phyloP scores from a whole-genome alignment of 2,113 vertebrate species.

The Oreotrochilus melanogaster region DNA sequence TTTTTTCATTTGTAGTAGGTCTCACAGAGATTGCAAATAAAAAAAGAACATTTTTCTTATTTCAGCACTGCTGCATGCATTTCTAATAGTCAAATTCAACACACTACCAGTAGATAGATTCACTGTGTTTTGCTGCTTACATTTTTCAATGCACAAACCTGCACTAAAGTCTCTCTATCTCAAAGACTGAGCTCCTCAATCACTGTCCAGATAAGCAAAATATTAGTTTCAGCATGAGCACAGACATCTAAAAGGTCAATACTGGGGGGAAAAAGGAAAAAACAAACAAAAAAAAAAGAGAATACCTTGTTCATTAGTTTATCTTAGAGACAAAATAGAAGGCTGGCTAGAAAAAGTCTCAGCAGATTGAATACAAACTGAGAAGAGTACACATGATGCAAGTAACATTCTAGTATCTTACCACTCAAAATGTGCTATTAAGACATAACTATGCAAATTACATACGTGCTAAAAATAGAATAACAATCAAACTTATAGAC shows the following conservation, averaged over 20 bases:
- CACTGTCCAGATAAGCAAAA: neutral
- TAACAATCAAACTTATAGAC: neutral
- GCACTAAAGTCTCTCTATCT: neutral
- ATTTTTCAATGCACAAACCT: neutral
- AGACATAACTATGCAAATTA: neutral
- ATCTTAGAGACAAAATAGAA: neutral
- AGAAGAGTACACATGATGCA: neutral
- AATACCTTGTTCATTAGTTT: neutral
- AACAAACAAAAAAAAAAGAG: neutral
- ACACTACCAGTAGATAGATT: neutral
- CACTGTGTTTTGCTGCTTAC: neutral
- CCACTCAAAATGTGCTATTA: neutral
- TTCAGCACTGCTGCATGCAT: neutral
- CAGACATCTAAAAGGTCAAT: neutral
- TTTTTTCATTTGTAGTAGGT: neutral
- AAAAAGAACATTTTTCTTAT: neutral
- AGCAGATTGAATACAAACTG: neutral
- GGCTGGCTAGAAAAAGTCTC: neutral
- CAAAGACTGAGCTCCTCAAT: neutral
- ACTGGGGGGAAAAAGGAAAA: no score
- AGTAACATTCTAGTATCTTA: neutral
- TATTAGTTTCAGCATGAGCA: neutral
- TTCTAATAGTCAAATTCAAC: neutral
- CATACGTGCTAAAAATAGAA: neutral
- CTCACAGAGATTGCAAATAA: neutral